Evolutionary conservation across 2,113 vertebrate genomes (phyloP).

Genomic region (Chionomys nivalis): DNA sequence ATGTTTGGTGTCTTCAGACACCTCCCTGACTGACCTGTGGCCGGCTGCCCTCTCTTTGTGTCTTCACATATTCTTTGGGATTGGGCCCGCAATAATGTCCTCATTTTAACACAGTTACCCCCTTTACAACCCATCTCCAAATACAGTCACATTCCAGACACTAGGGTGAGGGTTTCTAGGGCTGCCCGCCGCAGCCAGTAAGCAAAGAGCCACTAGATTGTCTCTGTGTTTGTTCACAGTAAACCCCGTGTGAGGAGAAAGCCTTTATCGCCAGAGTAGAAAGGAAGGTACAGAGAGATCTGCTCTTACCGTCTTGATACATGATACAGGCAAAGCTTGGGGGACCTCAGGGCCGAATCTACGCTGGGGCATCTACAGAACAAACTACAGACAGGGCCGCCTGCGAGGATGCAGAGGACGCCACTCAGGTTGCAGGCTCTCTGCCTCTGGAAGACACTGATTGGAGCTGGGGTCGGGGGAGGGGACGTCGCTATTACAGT

Average conservation of each 20-base stretch:
- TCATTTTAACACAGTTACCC: neutral
- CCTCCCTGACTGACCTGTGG: neutral
- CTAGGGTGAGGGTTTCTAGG: neutral
- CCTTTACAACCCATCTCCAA: neutral
- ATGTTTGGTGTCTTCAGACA: neutral
- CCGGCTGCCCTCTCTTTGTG: neutral
- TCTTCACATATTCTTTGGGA: neutral
- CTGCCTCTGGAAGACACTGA: conserved; percentile 53
- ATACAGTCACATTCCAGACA: neutral
- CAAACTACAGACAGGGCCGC: neutral
- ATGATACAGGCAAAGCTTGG: neutral
- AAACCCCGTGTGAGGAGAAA: neutral
- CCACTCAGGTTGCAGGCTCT: conserved; percentile 35
- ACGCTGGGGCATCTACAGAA: neutral
- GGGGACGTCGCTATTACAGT: neutral
- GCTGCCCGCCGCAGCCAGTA: neutral
- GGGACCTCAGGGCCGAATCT: neutral
- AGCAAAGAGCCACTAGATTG: neutral
- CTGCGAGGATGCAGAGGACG: neutral
- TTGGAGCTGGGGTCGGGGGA: neutral
- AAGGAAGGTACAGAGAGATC: neutral
- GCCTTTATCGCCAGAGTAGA: neutral
- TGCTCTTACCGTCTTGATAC: neutral
- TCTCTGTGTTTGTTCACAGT: neutral
- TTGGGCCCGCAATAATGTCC: neutral